A percentile compares a stretch with the other conserved stretches of the same genome.
These are phyloP conservation scores for Dicrostonyx torquatus DNA, from an alignment of 2,797 vertebrate species.

Conservation along the genomic window DNA sequence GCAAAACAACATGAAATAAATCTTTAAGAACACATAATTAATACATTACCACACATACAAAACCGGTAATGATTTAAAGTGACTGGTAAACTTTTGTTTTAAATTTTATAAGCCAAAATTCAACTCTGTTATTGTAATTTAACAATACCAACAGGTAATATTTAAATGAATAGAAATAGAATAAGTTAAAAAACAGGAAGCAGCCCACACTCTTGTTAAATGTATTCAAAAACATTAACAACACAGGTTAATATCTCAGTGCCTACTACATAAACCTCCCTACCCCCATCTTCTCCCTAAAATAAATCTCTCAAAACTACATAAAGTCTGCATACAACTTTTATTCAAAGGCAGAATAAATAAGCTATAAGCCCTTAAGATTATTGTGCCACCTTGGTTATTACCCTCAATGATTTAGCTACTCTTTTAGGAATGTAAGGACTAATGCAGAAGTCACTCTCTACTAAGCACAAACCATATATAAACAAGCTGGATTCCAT, in stretches of 20 bases:
- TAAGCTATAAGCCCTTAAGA: neutral
- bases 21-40: neutral
- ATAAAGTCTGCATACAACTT: neutral
- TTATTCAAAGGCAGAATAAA: conserved; percentile 19
- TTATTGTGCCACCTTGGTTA: neutral
- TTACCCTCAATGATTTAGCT: neutral
- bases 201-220: neutral
- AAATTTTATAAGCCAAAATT: neutral
- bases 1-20: neutral
- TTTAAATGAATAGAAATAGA: neutral
- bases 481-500: conserved; percentile 5
- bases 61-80: conserved; percentile 32
- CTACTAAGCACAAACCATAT: neutral
- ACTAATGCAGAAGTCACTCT: neutral
- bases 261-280: neutral
- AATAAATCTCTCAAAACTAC: conserved; percentile 29
- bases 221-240: conserved; percentile 15
- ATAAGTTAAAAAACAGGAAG: conserved; percentile 24
- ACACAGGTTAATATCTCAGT: neutral
- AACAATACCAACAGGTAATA: conserved; percentile 1
- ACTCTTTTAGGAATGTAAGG: neutral
- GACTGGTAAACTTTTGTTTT: neutral
- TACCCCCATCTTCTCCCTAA: neutral
- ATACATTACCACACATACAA: neutral
- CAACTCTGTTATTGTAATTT: neutral